A percentile compares a stretch with the other conserved stretches of the same genome.
These are phyloP conservation scores for Pyralis farinalis DNA, from an alignment of 2,888 invertebrate species.

Conservation along the genomic window DNA sequence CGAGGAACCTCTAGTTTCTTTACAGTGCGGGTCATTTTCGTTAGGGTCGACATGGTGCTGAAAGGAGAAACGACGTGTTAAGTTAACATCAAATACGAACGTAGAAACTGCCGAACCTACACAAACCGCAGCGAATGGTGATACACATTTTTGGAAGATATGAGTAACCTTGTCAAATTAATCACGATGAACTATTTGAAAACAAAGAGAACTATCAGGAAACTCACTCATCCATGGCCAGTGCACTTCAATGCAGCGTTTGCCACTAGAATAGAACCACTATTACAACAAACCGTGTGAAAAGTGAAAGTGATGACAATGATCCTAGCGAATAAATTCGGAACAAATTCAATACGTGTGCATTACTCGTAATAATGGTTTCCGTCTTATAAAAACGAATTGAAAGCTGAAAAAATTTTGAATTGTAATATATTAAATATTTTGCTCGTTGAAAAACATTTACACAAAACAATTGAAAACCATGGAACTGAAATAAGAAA, in stretches of 20 bases:
- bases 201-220: slow-evolving; percentile 44
- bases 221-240: slow-evolving; percentile 80
- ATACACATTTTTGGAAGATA: slow-evolving; percentile 52
- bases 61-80: slow-evolving; percentile 24
- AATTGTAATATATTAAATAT: slow-evolving; percentile 68
- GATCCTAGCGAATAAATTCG: slow-evolving; percentile 77
- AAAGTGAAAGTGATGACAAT: slow-evolving; percentile 81
- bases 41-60: slow-evolving; percentile 80
- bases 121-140: slow-evolving; percentile 33
- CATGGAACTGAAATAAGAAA: slow-evolving; percentile 73
- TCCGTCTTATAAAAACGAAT: slow-evolving; percentile 67
- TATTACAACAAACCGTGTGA: slow-evolving; percentile 64
- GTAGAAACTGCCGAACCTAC: slow-evolving; percentile 18
- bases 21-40: slow-evolving; percentile 85
- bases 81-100: slow-evolving; percentile 1
- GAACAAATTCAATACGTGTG: slow-evolving; percentile 79
- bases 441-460: slow-evolving; percentile 74
- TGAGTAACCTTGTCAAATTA: slow-evolving; percentile 66
- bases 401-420: slow-evolving; percentile 70
- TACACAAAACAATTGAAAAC: slow-evolving; percentile 77
- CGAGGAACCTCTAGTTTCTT: slow-evolving; percentile 89
- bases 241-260: slow-evolving; percentile 49
- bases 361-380: slow-evolving; percentile 74
- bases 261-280: slow-evolving; percentile 63
- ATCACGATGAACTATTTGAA: slow-evolving; percentile 50